Evolutionary conservation across 2,888 invertebrate species (phyloP).

Genomic region (Drosophila yooni): DNA sequence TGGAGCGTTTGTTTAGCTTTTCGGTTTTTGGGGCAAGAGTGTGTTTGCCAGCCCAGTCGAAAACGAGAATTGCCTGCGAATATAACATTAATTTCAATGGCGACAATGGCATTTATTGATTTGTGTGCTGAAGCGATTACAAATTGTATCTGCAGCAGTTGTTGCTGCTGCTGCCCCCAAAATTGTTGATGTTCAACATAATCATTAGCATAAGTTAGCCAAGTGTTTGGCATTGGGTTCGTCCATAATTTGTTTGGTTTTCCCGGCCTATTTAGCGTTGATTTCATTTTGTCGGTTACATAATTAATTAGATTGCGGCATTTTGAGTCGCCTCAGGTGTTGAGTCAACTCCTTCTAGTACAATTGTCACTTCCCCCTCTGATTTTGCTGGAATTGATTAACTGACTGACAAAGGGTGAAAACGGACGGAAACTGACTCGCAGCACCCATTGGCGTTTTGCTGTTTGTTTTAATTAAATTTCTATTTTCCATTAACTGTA

Average conservation of each 20-base stretch:
- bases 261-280: constrained; percentile 51
- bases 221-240: constrained; percentile 20
- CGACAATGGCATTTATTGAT: constrained; percentile 54
- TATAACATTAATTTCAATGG: constrained; percentile 50
- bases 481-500: constrained; percentile 49
- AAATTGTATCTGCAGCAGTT: constrained; percentile 35
- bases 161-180: neutral
- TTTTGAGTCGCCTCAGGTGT: constrained; percentile 48
- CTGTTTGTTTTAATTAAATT: constrained; percentile 63
- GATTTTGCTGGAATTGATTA: constrained; percentile 51
- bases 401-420: constrained; percentile 41
- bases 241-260: constrained; percentile 47
- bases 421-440: constrained; percentile 42
- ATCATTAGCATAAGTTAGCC: constrained; percentile 33
- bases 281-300: constrained; percentile 51
- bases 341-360: constrained; percentile 22
- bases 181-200: constrained; percentile 21
- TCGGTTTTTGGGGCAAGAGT: neutral
- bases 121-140: constrained; percentile 41
- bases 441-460: constrained; percentile 44
- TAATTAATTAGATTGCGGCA: constrained; percentile 60
- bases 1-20: constrained; percentile 34
- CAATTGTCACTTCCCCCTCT: constrained; percentile 26
- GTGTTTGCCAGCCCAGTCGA: constrained; percentile 10
- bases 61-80: constrained; percentile 40